Base-by-base conservation (phyloP, 2,888 invertebrate genomes). In the Shargacucullia verbasci region DNA sequence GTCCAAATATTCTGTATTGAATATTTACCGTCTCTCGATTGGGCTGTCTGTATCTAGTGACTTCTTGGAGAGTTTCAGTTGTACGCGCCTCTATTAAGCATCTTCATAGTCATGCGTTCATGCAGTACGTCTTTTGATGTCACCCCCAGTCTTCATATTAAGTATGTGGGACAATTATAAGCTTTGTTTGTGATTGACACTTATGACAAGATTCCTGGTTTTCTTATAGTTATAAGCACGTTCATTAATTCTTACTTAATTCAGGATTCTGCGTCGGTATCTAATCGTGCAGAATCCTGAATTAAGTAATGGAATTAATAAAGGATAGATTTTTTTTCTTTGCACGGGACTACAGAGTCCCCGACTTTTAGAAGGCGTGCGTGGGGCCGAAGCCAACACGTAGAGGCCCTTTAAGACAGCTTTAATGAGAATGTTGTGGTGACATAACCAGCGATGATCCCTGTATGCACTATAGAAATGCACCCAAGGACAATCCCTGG, bases 91-190 rank as follows among this genome's bases (percentile, higher is more conserved):
- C 49, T 55, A 31, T 57, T 29, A 6, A 29, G 9, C 29, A 8
- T 9, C 9, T 29, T 65, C 33, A 34, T 56, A 60, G 54, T 63
- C 40, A 62, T 68, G 61, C 62, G 61, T 64, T 70, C 57, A 69
- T 66, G 70, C 66, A 65, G 61, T 63, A 64, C 44, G 56, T 65
- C 75, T 77, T 79, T 82, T 81, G 72, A 79, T 75, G 73, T 75
- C 63, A 77, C 60, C 66, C 64, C 69, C 59, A 55, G 68, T 69
- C 54, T 65, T 70, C 66, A 50, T 63, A 71, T 70, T 59, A 59
- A 57, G 58, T 57, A 67, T 71, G 52, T 64, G 56, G 61, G 49
- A 55, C 62, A 55, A 69, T 58, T 46, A 62, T 0, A 66, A 45
- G 41, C 56, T 58, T 59, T 69, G 62, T 63, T 64, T 53, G 68